Base-by-base conservation (phyloP, 2,888 invertebrate species). In the Mythimna vitellina region DNA sequence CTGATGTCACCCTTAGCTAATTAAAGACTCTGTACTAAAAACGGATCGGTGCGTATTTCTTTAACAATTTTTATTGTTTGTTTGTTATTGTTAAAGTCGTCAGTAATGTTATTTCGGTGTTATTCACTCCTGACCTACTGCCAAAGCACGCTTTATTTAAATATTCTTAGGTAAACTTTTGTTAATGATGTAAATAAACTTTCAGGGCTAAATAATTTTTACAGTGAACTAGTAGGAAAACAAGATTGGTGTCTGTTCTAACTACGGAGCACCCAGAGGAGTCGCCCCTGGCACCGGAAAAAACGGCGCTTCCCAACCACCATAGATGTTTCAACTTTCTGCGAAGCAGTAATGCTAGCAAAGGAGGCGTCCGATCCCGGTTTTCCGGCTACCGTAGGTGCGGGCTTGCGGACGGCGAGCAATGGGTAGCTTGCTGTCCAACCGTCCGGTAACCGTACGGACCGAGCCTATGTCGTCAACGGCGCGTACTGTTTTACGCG, bases 131-230 rank as follows among this genome's bases (percentile, higher is more conserved):
- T 51, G 53, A 60, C 58, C 66, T 12, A 62, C 57, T 80, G 80
- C 77, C 80, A 77, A 80, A 80, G 80, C 80, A 77, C 77, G 77
- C 22, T 63, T 74, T 66, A 74, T 77, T 77, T 80, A 60, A 56
- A 49, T 60, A 80, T 54, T 42, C 20, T 35, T 51, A 10, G 3
- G 58, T 66, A 60, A 77, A 77, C 63, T 60, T 51, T 20, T 9
- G 80, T 74, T 80, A 80, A 77, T 74, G 53, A 80, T 66, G 75
- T 74, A 77, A 64, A 80, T 73, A 79, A 25, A n/a, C 62, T 38
- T 12, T 29, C 54, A 32, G 20, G 12, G 72, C 25, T 22, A 42
- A 10, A 57, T 42, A 20, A 51, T 42, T 49, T 67, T 57, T 35
- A 14, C 8, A 3, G 25, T 6, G 10, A 60, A 57, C 6, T 14